Evolutionary conservation across 2,797 vertebrate species (phyloP).

Genomic region (Sandelia bainsii): DNA sequence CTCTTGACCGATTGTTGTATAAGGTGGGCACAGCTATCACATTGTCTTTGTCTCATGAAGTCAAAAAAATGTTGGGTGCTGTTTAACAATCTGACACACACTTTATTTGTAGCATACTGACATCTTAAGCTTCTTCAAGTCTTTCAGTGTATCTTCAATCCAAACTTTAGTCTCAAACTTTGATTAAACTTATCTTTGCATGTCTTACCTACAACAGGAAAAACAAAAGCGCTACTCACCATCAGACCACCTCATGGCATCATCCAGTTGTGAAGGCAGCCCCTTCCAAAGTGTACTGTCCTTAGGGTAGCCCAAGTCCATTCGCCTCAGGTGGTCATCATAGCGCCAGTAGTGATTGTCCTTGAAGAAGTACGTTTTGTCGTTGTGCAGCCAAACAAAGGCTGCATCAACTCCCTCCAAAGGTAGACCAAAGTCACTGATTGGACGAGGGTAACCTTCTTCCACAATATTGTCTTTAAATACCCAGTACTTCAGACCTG

Average conservation of each 20-base stretch:
- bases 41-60: not conserved
- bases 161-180: not conserved
- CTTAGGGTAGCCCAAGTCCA: constrained; percentile 94
- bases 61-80: not conserved
- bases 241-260: constrained; percentile 96
- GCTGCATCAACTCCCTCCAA: constrained; percentile 90
- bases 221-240: constrained; percentile 81
- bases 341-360: constrained; percentile 94
- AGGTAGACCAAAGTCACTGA: constrained; percentile 93
- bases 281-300: constrained; percentile 92
- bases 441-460: constrained; percentile 91
- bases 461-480: constrained; percentile 95
- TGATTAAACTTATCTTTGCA: not conserved
- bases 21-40: no score
- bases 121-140: no score
- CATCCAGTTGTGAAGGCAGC: constrained; percentile 89
- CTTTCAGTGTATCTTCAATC: no score
- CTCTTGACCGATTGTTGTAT: no score
- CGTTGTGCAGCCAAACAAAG: constrained; percentile 94
- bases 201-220: not conserved
- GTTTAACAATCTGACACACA: not conserved
- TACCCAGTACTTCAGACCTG: constrained; percentile 95
- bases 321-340: constrained; percentile 88
- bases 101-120: not conserved
- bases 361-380: constrained; percentile 99